phyloP scores from a whole-genome alignment of 2,113 vertebrate genomes.

The Crotalus helleri region DNA sequence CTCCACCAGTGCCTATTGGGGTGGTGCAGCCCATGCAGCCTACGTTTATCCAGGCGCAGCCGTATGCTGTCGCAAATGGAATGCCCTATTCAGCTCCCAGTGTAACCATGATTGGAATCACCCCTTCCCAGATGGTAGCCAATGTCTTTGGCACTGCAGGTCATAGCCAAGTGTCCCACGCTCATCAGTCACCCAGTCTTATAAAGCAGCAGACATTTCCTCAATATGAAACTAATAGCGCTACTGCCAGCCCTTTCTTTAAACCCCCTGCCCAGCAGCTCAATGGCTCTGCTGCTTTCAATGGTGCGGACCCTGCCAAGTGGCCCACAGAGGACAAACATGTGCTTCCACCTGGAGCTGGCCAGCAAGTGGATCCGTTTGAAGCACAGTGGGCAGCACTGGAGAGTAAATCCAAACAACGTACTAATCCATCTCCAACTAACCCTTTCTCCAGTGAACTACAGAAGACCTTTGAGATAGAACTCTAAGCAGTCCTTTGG shows the following conservation, averaged over 20 bases:
- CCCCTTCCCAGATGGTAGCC: slow-evolving; percentile 97
- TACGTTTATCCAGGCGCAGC: slow-evolving; percentile 75
- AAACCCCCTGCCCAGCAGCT: slow-evolving; percentile 71
- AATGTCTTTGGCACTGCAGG: slow-evolving; percentile 90
- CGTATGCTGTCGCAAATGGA: slow-evolving; percentile 86
- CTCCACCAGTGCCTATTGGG: slow-evolving; percentile 77
- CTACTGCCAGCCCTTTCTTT: slow-evolving; percentile 76
- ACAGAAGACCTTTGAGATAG: slow-evolving; percentile 98
- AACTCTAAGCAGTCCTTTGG: slow-evolving; percentile 76
- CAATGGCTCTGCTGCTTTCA: slow-evolving; percentile 85
- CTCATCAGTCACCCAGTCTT: slow-evolving; percentile 72
- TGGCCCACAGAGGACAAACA: slow-evolving; percentile 76
- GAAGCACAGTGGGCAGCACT: slow-evolving; percentile 97
- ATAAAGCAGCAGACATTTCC: slow-evolving; percentile 73
- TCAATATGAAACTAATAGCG: slow-evolving; percentile 67
- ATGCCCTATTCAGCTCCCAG: slow-evolving; percentile 81
- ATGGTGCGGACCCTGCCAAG: slow-evolving; percentile 76
- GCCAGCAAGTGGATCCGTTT: slow-evolving; percentile 81
- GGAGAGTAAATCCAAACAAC: slow-evolving; percentile 87
- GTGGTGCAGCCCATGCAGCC: slow-evolving; percentile 84
- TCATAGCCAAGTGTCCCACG: slow-evolving; percentile 72
- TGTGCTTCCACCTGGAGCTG: slow-evolving; percentile 44
- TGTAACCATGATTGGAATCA: slow-evolving; percentile 92
- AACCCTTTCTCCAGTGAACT: slow-evolving; percentile 98
- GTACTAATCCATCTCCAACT: slow-evolving; percentile 91